These are phyloP conservation scores for Pheosia gnoma DNA, from an alignment of 2,888 invertebrate genomes.

Conservation along the genomic window DNA sequence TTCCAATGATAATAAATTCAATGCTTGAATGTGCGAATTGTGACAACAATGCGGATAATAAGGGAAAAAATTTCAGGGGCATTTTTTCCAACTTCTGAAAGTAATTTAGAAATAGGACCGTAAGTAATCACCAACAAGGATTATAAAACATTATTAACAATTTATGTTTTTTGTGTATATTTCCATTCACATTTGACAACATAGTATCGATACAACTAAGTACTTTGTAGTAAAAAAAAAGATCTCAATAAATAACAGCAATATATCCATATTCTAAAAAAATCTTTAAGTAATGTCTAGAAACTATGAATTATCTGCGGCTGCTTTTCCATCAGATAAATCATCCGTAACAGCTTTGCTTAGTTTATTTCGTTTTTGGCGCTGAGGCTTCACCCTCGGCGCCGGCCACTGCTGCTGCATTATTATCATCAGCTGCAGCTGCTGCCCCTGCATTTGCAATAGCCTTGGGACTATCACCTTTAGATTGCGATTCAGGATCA, in stretches of 20 bases:
- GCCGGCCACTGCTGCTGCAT: background rate
- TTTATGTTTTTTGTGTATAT: conserved; percentile 1
- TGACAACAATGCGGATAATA: background rate
- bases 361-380: too few relatives aligned
- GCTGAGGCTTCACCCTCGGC: background rate
- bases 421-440: background rate
- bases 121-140: background rate
- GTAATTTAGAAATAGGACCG: background rate
- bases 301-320: too few relatives aligned
- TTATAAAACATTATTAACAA: background rate
- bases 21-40: background rate
- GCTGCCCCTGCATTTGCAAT: too few relatives aligned
- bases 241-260: too few relatives aligned
- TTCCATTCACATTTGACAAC: background rate
- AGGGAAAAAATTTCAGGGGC: background rate
- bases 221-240: too few relatives aligned
- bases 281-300: too few relatives aligned
- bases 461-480: too few relatives aligned
- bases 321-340: too few relatives aligned
- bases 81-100: background rate
- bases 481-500: too few relatives aligned
- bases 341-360: too few relatives aligned
- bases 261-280: too few relatives aligned
- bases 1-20: background rate
- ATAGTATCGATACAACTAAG: background rate